Percentiles rank a stretch among this genome's conserved stretches.
Evolutionary conservation across 2,113 vertebrate species (phyloP).

Genomic region (Callopanchax toddi): DNA sequence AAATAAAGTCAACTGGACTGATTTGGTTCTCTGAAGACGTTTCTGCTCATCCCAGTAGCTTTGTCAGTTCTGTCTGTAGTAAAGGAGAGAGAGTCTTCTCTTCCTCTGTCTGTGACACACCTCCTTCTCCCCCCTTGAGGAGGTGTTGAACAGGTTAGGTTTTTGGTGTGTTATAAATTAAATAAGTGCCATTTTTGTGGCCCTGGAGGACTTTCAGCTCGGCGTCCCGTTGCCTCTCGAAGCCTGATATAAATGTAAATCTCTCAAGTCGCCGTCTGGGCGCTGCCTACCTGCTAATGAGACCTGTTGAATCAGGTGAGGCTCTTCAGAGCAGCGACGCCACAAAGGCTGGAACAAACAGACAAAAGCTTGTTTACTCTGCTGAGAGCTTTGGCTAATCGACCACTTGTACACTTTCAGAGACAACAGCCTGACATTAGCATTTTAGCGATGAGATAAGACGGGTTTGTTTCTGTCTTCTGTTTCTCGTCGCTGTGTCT

Average conservation of each 20-base stretch:
- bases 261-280: slow-evolving; percentile 23
- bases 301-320: slow-evolving; percentile 51
- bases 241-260: slow-evolving; percentile 49
- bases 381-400: slow-evolving; percentile 62
- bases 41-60: too few species aligned
- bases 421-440: slow-evolving; percentile 60
- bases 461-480: slow-evolving; percentile 42
- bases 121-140: too few species aligned
- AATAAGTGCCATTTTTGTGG: too few species aligned
- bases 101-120: too few species aligned
- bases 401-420: slow-evolving; percentile 56
- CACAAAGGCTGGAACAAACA: slow-evolving; percentile 43
- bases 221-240: too few species aligned
- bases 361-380: slow-evolving; percentile 62
- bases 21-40: too few species aligned
- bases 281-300: slow-evolving; percentile 62
- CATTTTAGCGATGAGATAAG: slow-evolving; percentile 50
- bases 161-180: too few species aligned
- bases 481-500: slow-evolving; percentile 23
- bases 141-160: too few species aligned
- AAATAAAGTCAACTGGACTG: too few species aligned
- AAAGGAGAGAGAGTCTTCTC: too few species aligned
- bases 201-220: too few species aligned
- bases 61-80: too few species aligned
- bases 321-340: slow-evolving; percentile 20